These are phyloP conservation scores for Campoletis sonorensis DNA, from an alignment of 1,140 invertebrate species.

Conservation along the genomic window DNA sequence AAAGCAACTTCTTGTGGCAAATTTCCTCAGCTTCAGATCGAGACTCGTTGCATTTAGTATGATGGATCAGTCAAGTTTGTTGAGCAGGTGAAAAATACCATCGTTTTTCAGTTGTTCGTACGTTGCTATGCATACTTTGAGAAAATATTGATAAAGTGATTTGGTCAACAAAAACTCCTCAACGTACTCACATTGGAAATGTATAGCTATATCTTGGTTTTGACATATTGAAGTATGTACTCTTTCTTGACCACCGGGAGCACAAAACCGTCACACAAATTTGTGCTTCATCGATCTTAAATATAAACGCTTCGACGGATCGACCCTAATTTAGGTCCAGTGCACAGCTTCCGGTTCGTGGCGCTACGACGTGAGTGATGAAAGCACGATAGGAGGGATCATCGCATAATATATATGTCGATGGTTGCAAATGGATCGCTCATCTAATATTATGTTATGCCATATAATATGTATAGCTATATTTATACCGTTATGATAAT, in stretches of 20 bases:
- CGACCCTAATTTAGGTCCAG: constrained; percentile 52
- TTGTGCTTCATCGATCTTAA: constrained; percentile 57
- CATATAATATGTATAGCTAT: neutral
- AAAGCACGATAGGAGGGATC: constrained; percentile 16
- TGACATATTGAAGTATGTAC: neutral
- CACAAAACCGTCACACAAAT: constrained; percentile 41
- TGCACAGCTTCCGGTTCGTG: constrained; percentile 35
- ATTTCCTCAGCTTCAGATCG: too few species aligned
- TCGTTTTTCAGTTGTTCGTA: too few species aligned
- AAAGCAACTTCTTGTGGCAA: too few species aligned
- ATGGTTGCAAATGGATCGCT: constrained; percentile 28
- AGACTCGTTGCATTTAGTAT: too few species aligned
- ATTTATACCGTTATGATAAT: too few species aligned
- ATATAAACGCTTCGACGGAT: constrained; percentile 45
- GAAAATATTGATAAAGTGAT: neutral
- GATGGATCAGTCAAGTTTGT: too few species aligned
- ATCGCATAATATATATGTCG: neutral
- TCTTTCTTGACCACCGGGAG: neutral
- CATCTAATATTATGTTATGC: neutral
- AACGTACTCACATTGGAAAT: neutral
- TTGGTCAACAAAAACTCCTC: neutral
- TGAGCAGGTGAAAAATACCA: too few species aligned
- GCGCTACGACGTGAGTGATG: constrained; percentile 45
- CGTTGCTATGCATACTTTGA: too few species aligned
- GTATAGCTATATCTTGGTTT: neutral